phyloP scores from a whole-genome alignment of 92 coral and sea anemone species.

The Diadumene lineata region DNA sequence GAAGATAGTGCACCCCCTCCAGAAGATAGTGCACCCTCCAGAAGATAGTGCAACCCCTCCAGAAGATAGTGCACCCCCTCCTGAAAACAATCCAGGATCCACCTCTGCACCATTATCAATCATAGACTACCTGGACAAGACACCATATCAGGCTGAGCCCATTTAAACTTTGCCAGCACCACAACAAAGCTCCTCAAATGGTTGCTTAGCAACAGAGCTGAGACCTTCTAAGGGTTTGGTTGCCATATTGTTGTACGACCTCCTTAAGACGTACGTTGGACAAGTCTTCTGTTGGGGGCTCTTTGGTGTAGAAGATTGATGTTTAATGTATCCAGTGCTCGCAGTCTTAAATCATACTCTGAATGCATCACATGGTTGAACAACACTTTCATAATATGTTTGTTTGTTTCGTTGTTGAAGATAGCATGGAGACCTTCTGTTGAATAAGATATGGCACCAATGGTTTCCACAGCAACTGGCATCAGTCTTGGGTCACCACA shows the following conservation, averaged over 20 bases:
- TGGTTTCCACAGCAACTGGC: constrained; percentile 83
- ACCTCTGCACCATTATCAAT: no score
- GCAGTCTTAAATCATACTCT: constrained; percentile 52
- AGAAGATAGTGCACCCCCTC: no score
- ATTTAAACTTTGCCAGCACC: constrained; percentile 82
- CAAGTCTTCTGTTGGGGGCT: constrained; percentile 70
- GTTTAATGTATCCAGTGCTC: constrained; percentile 75
- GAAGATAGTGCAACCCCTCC: no score
- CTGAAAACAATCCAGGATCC: no score
- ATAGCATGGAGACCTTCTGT: constrained; percentile 71
- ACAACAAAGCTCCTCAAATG: constrained; percentile 84
- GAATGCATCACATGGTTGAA: constrained; percentile 52
- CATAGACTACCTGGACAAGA: constrained; percentile 72
- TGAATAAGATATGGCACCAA: constrained; percentile 78
- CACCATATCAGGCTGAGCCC: constrained; percentile 88
- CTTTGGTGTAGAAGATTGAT: constrained; percentile 58
- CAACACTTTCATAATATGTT: constrained; percentile 63
- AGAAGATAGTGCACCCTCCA: no score
- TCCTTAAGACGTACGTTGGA: constrained; percentile 56
- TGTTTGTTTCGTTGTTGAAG: constrained; percentile 59
- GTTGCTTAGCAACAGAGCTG: constrained; percentile 75
- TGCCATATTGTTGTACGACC: constrained; percentile 54
- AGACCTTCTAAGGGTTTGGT: constrained; percentile 67
- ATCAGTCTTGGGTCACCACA: constrained; percentile 72
- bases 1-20: no score